Percentiles rank a stretch among this genome's conserved stretches.
Conservation (phyloP, 2,113 vertebrate genomes). For the Typhlomys cinereus region DNA sequence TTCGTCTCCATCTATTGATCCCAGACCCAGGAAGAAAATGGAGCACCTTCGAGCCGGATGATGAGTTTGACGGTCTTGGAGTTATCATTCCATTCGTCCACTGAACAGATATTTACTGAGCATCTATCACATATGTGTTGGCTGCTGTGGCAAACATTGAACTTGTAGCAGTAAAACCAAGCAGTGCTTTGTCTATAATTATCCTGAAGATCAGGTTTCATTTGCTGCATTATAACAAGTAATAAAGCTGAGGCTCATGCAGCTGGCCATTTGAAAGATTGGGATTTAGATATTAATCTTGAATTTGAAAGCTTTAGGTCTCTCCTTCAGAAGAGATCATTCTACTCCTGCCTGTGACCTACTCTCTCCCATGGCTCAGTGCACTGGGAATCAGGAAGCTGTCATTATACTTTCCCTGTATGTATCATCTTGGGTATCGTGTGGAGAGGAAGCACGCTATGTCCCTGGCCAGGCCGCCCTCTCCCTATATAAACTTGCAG, state of each 20-base stretch:
- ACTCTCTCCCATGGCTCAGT: not conserved
- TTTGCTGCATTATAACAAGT: not conserved
- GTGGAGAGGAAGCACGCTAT: fast-evolving
- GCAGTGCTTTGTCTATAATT: not conserved
- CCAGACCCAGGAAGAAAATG: constrained; percentile 6
- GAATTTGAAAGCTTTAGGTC: not conserved
- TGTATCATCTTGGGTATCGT: not conserved
- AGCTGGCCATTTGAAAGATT: not conserved
- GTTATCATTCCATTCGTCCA: not conserved
- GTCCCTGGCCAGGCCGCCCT: not conserved
- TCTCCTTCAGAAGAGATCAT: not conserved
- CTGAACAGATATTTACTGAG: not conserved
- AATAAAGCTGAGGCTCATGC: not conserved
- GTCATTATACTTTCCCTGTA: not conserved
- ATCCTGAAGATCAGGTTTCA: not conserved
- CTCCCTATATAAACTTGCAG: not conserved
- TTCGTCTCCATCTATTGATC: not conserved
- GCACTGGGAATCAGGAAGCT: not conserved
- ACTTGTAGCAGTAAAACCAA: not conserved
- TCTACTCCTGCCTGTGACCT: not conserved
- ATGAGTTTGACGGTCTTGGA: not conserved
- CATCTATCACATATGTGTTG: too few relatives aligned
- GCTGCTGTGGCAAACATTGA: not conserved
- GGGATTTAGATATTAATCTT: not conserved
- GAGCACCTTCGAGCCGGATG: not conserved